These are phyloP conservation scores for Aphelinus atriplicis DNA, from an alignment of 1,140 invertebrate genomes.

Conservation along the genomic window DNA sequence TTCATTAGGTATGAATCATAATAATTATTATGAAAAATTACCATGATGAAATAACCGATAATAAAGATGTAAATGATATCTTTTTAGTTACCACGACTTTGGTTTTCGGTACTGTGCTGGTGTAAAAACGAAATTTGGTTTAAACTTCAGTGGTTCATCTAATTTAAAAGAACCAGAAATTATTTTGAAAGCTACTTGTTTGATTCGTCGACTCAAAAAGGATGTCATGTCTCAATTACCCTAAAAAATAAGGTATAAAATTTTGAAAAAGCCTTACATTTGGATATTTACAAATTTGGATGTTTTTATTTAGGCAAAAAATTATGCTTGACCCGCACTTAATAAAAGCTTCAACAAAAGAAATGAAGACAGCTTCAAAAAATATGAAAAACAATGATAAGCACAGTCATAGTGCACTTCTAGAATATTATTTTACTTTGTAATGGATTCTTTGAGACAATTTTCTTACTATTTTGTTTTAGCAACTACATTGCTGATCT, in stretches of 20 bases:
- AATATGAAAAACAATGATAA: slow-evolving; percentile 65
- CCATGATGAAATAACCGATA: slow-evolving; percentile 15
- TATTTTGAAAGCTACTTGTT: slow-evolving; percentile 76
- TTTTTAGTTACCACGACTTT: slow-evolving; percentile 53
- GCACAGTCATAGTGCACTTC: slow-evolving; percentile 70
- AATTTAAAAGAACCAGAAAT: slow-evolving; percentile 85
- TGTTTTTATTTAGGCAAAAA: slow-evolving; percentile 70
- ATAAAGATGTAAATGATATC: slow-evolving; percentile 22
- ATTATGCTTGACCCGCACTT: slow-evolving; percentile 74
- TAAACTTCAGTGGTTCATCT: slow-evolving; percentile 85
- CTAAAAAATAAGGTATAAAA: slow-evolving; percentile 80
- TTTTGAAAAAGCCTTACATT: slow-evolving; percentile 1
- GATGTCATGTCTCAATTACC: slow-evolving; percentile 87
- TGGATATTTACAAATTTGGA: slow-evolving; percentile 4
- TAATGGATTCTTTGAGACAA: neutral
- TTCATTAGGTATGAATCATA: slow-evolving; percentile 64
- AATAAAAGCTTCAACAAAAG: no score
- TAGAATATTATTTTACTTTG: slow-evolving; percentile 78
- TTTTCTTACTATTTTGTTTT: slow-evolving; percentile 48
- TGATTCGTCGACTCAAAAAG: slow-evolving; percentile 87
- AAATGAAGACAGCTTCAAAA: no score
- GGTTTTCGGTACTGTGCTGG: slow-evolving; percentile 87
- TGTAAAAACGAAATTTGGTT: slow-evolving; percentile 79
- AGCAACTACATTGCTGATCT: slow-evolving; percentile 81
- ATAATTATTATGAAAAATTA: slow-evolving; percentile 12